Evolutionary conservation across 1,140 invertebrate genomes (phyloP).

Genomic region (Lepidurus apus): DNA sequence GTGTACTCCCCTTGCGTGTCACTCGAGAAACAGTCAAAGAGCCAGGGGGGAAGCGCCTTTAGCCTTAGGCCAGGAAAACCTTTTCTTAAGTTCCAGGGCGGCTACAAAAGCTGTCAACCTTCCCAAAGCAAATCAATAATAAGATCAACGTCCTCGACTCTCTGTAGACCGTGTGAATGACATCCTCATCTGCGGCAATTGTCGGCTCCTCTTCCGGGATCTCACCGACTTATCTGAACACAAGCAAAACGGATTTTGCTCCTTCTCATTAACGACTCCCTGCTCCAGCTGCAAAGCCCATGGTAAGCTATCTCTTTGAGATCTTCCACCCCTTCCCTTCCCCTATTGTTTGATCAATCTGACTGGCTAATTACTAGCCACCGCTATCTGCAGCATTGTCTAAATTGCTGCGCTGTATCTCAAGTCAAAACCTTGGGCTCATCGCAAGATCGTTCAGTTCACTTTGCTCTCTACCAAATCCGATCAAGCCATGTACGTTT

Average conservation of each 20-base stretch:
- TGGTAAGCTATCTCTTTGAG: neutral
- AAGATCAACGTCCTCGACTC: conserved; percentile 16
- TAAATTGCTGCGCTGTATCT: neutral
- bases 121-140: neutral
- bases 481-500: no score
- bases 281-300: neutral
- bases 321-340: neutral
- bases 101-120: conserved; percentile 7
- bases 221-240: conserved; percentile 76
- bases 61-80: neutral
- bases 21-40: conserved; percentile 29
- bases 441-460: neutral
- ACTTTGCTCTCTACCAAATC: neutral
- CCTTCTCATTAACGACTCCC: neutral
- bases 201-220: conserved; percentile 73
- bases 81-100: neutral
- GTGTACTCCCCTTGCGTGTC: conserved; percentile 2
- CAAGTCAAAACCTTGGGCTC: neutral
- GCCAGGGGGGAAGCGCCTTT: conserved; percentile 25
- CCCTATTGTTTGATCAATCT: neutral
- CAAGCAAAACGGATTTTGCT: conserved; percentile 55
- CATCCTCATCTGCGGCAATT: conserved; percentile 82
- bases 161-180: conserved; percentile 46
- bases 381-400: neutral
- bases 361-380: neutral